Conservation (phyloP, 2,888 invertebrate genomes). For the Perdita meconis region DNA sequence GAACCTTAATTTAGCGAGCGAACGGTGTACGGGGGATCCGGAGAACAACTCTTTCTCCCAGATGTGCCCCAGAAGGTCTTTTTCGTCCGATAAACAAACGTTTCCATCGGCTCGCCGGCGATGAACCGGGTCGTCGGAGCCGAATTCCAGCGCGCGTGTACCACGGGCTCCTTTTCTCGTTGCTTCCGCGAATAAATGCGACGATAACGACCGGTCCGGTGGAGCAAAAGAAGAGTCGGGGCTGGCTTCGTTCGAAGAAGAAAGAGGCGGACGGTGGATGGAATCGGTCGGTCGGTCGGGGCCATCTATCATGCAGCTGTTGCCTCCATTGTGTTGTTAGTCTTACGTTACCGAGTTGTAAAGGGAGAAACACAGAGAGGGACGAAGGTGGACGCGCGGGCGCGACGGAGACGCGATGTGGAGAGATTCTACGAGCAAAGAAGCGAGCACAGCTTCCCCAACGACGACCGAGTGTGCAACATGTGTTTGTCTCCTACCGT, state of each 20-base stretch:
- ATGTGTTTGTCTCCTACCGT: slow-evolving; percentile 81
- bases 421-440: slow-evolving; percentile 70
- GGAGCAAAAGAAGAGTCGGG: slow-evolving; percentile 73
- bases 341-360: slow-evolving; percentile 80
- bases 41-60: slow-evolving; percentile 16
- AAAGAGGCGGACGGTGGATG: slow-evolving; percentile 68
- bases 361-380: slow-evolving; percentile 53
- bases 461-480: slow-evolving; percentile 80
- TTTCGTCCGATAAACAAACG: slow-evolving; percentile 60
- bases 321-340: slow-evolving; percentile 84
- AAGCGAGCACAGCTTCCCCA: slow-evolving; percentile 63
- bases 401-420: slow-evolving; percentile 21
- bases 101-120: slow-evolving; percentile 25
- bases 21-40: neutral
- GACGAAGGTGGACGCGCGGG: slow-evolving; percentile 18
- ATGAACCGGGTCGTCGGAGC: slow-evolving; percentile 6
- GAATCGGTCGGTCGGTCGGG: slow-evolving; percentile 77
- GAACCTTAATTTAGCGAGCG: neutral
- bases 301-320: slow-evolving; percentile 83
- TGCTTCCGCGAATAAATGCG: slow-evolving; percentile 76
- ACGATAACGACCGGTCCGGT: slow-evolving; percentile 80
- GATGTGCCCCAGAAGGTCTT: slow-evolving; percentile 38
- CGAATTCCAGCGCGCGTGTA: slow-evolving; percentile 43
- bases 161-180: slow-evolving; percentile 47
- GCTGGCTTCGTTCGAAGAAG: slow-evolving; percentile 62